Evolutionary conservation across 1,140 invertebrate species (phyloP), one percentile per base, ranked within the genome.

Genomic region (Ceratoteleas bidentatus): DNA sequence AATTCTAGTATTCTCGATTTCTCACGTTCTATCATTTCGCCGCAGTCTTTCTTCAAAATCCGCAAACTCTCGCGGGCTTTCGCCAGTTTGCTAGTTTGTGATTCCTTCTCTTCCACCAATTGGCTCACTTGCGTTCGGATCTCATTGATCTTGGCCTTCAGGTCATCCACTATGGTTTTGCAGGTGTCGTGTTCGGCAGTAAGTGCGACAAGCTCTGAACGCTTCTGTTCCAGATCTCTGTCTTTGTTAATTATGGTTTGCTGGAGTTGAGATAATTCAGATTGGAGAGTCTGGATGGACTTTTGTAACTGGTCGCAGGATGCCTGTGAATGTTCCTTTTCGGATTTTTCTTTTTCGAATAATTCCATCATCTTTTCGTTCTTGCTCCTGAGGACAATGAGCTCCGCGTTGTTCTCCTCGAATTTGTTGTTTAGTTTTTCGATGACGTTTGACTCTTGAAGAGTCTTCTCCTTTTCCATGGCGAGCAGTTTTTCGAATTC

Each of bases 271-370:
- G 85, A 70, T 15, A 88, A 9, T 74, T 88, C 85, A 15, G 83
- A 73, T 45, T 85, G 77, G 43, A 86, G 54, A 32, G 75, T 82
- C 34, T 77, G 75, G n/a, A 80, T 54, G 2, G 66, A 75, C 0
- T 58, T 81, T 34, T 87, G 82, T 6, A 86, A 54, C 47, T 86
- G 82, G 14, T 88, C 77, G 14, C 24, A 62, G 4, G 83, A 77
- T 9, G 14, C 87, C 62, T 92, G 91, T 24, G 91, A 87, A 47
- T 91, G 90, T 36, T 90, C 90, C 50, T 93, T 91, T 10, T 90
- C 90, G 5, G 92, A 75, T 49, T 92, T 90, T 16, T 93, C 85
- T 69, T 92, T 90, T 66, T 93, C 91, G 72, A 91, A 92, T 13
- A 81, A 53, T 24, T 75, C 65, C 14, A 75, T 32, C 6, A 83